Base-by-base conservation (phyloP, 64 coral and sea anemone species). In the Stichodactyla mertensii region DNA sequence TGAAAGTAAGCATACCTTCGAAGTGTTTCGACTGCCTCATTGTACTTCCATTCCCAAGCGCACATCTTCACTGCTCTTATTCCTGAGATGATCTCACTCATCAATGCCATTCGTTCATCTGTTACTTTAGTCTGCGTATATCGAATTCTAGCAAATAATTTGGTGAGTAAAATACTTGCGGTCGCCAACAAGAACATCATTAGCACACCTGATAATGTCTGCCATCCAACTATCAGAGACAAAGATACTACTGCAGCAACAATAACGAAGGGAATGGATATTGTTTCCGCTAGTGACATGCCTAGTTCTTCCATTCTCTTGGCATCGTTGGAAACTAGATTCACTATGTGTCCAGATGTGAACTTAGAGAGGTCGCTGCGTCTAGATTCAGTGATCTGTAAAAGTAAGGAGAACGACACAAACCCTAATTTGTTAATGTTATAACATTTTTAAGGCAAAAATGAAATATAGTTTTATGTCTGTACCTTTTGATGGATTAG, bases 201-300 rank as follows among this genome's bases (percentile, higher is more conserved):
- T 62, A 18, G 60, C 14, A 62, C 14, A 18, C 60, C 14, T 2
- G 60, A 62, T 18, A 62, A 62, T 13, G 60, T 16, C 60, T 62
- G 60, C 60, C 60, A 62, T 16, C 60, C 60, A 62, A 62, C 60
- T 16, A 62, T 5, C 19, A 62, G 13, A 62, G 12, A 18, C 16
- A 62, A 18, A 62, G 18, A 18, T 14, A 62, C 60, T 59, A 16
- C 15, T 10, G 89, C 15, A 16, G 64, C 56, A 52, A 36, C 85
- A 4, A 87, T 87, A 55, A 55, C 11, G 14, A 88, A 22, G 12
- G 62, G 78, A 45, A 93, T 20, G 15, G 71, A 88, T 15, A 89
- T 54, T 78, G 82, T 84, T 7, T 86, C 77, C 15, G 87, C 84
- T 31, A 45, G 36, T 45, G 36, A 45, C 36, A 45, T 45, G 36